These are phyloP conservation scores for Entomobrya multifasciata DNA, from an alignment of 2,888 invertebrate species.

Conservation along the genomic window DNA sequence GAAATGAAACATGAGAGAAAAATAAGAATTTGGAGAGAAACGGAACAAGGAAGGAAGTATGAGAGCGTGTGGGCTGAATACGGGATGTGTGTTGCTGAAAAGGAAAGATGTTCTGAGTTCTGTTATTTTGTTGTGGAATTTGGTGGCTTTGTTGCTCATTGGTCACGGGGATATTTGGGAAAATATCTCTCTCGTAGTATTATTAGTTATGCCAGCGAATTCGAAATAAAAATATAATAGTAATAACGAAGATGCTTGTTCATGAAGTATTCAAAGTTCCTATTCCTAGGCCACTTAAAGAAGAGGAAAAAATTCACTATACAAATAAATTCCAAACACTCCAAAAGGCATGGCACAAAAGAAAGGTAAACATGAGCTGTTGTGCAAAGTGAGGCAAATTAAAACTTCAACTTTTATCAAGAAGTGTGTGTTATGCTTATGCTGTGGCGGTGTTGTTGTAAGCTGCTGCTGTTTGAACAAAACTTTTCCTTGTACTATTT, in stretches of 20 bases:
- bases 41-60: slow-evolving; percentile 32
- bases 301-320: not conserved
- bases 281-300: too few relatives aligned
- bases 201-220: too few relatives aligned
- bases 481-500: not conserved
- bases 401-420: slow-evolving; percentile 12
- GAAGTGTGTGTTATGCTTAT: not conserved
- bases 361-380: not conserved
- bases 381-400: slow-evolving; percentile 14
- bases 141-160: not conserved
- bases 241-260: too few relatives aligned
- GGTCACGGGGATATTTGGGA: too few relatives aligned
- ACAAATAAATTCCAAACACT: slow-evolving; percentile 11
- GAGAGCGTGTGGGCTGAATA: slow-evolving; percentile 18
- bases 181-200: too few relatives aligned
- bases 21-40: slow-evolving; percentile 14
- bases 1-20: slow-evolving; percentile 16
- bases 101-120: not conserved
- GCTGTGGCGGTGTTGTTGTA: not conserved
- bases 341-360: not conserved
- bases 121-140: too few relatives aligned
- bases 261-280: too few relatives aligned
- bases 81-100: too few relatives aligned
- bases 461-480: not conserved
- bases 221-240: too few relatives aligned